These are phyloP conservation scores for Clarias gariepinus DNA, from an alignment of 2,113 vertebrate species.

Conservation along the genomic window DNA sequence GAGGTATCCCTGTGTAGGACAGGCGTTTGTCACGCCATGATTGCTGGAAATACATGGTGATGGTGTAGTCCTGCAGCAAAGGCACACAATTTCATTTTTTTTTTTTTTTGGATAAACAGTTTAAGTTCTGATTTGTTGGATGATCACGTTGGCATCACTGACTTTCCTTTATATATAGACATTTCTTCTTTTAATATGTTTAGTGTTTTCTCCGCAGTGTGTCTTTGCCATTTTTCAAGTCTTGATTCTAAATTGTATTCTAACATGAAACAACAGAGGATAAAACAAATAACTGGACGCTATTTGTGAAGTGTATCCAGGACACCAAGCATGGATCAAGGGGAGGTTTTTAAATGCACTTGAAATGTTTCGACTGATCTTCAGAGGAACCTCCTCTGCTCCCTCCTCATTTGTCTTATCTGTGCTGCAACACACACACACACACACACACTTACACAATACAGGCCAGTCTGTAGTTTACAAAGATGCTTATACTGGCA, in stretches of 20 bases:
- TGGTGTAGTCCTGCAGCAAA: conserved; percentile 84
- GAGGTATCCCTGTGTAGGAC: conserved; percentile 90
- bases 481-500: conserved; percentile 55
- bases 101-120: too few species aligned
- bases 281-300: conserved; percentile 24
- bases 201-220: not conserved
- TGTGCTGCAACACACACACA: not conserved
- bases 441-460: conserved; percentile 33
- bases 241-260: not conserved
- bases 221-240: not conserved
- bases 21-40: conserved; percentile 94
- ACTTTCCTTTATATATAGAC: too few species aligned
- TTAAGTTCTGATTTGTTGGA: too few species aligned
- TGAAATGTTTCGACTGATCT: conserved; percentile 46
- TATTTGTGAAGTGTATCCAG: not conserved
- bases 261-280: not conserved
- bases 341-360: conserved; percentile 3
- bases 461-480: conserved; percentile 54
- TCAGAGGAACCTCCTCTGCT: conserved; percentile 42
- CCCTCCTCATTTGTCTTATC: conserved; percentile 12
- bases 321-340: not conserved
- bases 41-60: conserved; percentile 96
- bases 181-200: not conserved
- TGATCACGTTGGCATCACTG: not conserved
- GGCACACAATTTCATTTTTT: not conserved